These are phyloP conservation scores for Caenorhabditis zanzibari DNA, from an alignment of 2,888 invertebrate genomes.

Conservation along the genomic window DNA sequence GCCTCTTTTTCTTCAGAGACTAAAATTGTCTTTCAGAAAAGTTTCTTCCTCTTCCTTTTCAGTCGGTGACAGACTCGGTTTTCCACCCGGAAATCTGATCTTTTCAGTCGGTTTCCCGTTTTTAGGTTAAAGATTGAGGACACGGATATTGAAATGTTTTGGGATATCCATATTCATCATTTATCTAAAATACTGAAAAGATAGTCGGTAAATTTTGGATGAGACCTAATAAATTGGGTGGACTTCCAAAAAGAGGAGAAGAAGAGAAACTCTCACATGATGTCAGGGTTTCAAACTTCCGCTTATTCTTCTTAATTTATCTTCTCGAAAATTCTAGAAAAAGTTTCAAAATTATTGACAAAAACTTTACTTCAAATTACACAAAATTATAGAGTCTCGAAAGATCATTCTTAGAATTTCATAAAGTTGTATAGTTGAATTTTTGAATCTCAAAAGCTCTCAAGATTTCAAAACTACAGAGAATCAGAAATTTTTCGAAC, in stretches of 20 bases:
- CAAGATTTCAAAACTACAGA: too few relatives aligned
- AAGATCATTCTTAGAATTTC: too few relatives aligned
- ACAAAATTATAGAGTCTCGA: too few relatives aligned
- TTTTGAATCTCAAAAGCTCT: too few relatives aligned
- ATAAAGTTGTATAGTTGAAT: too few relatives aligned
- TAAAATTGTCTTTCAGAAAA: background rate
- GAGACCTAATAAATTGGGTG: slow-evolving; percentile 8
- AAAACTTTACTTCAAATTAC: too few relatives aligned
- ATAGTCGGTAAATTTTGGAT: background rate
- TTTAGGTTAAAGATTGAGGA: slow-evolving; percentile 41
- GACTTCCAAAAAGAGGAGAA: background rate
- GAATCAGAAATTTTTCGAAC: background rate
- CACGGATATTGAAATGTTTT: background rate
- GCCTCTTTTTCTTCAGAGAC: background rate
- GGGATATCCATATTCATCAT: background rate
- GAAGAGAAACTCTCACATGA: background rate
- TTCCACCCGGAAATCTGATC: slow-evolving; percentile 38
- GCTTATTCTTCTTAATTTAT: background rate
- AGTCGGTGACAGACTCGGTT: background rate
- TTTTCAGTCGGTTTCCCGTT: slow-evolving; percentile 12
- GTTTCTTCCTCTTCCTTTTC: slow-evolving; percentile 21
- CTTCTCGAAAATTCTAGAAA: background rate
- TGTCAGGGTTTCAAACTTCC: slow-evolving; percentile 9
- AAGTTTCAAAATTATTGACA: too few relatives aligned
- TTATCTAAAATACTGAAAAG: too few relatives aligned